Base-by-base conservation (phyloP, 2,797 vertebrate genomes). In the Margarornis squamiger region DNA sequence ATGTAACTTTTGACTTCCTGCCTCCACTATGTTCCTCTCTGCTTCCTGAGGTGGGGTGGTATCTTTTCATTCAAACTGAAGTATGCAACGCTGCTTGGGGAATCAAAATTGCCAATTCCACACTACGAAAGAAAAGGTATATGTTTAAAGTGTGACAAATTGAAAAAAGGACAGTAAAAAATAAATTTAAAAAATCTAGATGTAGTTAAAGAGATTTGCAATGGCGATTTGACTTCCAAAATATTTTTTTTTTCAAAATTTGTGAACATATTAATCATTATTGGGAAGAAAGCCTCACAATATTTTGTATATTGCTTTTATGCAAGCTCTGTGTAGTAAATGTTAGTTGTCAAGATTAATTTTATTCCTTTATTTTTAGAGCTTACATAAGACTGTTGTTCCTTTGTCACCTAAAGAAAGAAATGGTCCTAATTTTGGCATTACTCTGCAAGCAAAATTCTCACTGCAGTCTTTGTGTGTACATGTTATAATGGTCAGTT, bases 361-460 rank as follows among this genome's bases (percentile, higher is more conserved):
- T 88, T 76, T 84, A 65, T 72, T 78, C 62, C 41, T 90, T 91
- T 80, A 34, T 85, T 92, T 88, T 84, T 72, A 86, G 61, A 66
- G n/a, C 51, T 91, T 48, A 34, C 81, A 18, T 75, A 80, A 68
- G 91, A 41, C 51, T 39, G 14, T 59, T 92, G 67, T 76, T 93
- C 39, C 20, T 78, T 36, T 49, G 62, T 86, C 76, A 87, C 26
- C 27, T 76, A 46, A 77, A 83, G 58, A 76, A 75, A 78, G 34
- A 59, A n/a, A 8, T 46, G 63, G 32, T 19, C 43, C 51, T 84
- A 72, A 76, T 86, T 77, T 75, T 85, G 55, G 23, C 65, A 59
- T 67, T 90, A 45, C 14, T 86, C 65, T 45, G 66, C 62, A 46
- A 62, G 58, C 48, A 79, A 7, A 91, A 86, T 74, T 90, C 75